Evolutionary conservation across 2,113 vertebrate genomes (phyloP).

Genomic region (Syrmaticus mikado): DNA sequence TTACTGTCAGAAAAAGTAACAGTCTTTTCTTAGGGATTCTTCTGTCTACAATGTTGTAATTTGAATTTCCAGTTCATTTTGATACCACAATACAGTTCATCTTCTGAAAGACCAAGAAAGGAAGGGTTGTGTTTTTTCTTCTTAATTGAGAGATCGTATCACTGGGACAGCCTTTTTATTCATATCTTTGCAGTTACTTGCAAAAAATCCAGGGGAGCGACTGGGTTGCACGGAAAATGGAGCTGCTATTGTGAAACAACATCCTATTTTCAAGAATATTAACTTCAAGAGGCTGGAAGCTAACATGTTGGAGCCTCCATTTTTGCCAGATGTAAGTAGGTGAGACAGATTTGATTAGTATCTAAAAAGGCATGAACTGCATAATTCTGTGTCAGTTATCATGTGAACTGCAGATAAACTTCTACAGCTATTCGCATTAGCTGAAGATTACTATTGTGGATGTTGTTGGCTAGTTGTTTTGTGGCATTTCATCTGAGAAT

Average conservation of each 20-base stretch:
- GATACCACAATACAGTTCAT: not conserved
- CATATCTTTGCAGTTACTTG: conserved; percentile 79
- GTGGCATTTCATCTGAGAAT: not conserved
- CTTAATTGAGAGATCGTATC: not conserved
- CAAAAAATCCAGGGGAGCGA: conserved; percentile 87
- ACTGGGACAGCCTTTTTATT: not conserved
- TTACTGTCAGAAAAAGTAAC: not conserved
- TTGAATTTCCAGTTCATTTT: conserved; percentile 4
- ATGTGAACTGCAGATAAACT: not conserved
- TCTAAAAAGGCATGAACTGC: conserved; percentile 35
- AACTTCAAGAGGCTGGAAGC: conserved; percentile 93
- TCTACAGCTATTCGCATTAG: not conserved
- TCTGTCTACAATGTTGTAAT: not conserved
- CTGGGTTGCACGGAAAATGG: conserved; percentile 86
- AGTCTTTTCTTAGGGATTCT: not conserved
- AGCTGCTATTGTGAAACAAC: conserved; percentile 84
- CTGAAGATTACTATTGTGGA: not conserved
- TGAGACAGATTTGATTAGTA: conserved; percentile 71
- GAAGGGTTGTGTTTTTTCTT: not conserved
- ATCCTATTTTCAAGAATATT: conserved; percentile 89
- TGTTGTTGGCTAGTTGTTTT: not conserved
- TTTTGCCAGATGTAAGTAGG: conserved; percentile 89
- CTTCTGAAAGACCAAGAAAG: not conserved
- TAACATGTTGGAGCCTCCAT: conserved; percentile 90
- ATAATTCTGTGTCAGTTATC: not conserved